Base-by-base conservation (phyloP, 2,888 invertebrate species). In the Agriopis leucophaearia region DNA sequence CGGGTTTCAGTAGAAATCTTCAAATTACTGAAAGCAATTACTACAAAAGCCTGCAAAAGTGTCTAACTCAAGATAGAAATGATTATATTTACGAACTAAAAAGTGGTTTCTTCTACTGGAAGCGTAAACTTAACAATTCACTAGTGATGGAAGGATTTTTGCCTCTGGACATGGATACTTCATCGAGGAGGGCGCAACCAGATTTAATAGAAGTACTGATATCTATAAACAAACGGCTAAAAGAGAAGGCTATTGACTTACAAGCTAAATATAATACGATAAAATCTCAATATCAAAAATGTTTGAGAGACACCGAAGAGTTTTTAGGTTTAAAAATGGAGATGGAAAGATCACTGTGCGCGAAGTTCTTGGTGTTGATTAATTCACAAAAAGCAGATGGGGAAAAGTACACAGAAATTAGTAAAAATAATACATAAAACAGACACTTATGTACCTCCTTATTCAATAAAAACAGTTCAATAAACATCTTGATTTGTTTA, bases 31-130 rank as follows among this genome's bases (percentile, higher is more conserved):
- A 87, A 75, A 70, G 68, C 15, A 73, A 78, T 38, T 91, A 91
- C 73, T 86, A 78, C 61, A 69, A 74, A 18, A 83, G 70, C 51
- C 68, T 86, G 13, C 87, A 80, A 69, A 75, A 72, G 58, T 86
- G 89, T 71, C 78, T 91, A 47, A 78, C 88, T 8, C 78, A 86
- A 62, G 77, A 81, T 47, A 82, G 72, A 71, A 76, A 82, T 10
- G 77, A 88, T 73, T 91, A 90, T 64, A 18, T 64, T 2, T 91
- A 89, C 51, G 89, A 91, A 79, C 68, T 91, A 42, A 88, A 84
- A 81, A 82, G 82, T 72, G 90, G 87, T 0, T 89, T 91, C 74
- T 90, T 91, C 72, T 91, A 89, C 67, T 91, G 91, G 91, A 90
- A 89, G 77, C 82, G 82, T 64, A 86, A 81, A 70, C 16, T 78